Conservation (phyloP, 2,797 vertebrate genomes). For the Sebastes kiyomatsui region DNA sequence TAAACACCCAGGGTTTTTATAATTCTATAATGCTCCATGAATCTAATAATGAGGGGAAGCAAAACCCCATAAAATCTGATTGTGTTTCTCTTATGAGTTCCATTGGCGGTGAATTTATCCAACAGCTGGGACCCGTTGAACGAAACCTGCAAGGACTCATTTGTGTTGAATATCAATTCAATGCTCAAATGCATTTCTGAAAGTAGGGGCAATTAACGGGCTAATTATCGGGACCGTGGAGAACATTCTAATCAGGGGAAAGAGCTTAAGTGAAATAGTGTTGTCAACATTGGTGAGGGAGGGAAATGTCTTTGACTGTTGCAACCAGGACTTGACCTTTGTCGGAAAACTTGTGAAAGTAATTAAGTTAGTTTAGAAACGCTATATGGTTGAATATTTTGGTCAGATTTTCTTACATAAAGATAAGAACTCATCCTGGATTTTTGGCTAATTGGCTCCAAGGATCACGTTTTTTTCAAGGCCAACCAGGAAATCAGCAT, state of each 20-base stretch:
- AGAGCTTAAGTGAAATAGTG: constrained; percentile 67
- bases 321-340: constrained; percentile 52
- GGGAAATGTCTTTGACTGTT: constrained; percentile 40
- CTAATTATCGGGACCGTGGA: constrained; percentile 77
- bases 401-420: not conserved
- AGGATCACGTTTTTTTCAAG: not conserved
- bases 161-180: constrained; percentile 79
- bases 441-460: not conserved
- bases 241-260: constrained; percentile 77
- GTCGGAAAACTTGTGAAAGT: constrained; percentile 45
- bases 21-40: constrained; percentile 11
- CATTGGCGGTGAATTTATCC: constrained; percentile 48
- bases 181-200: constrained; percentile 77
- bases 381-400: not conserved
- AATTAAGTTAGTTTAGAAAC: constrained; percentile 5
- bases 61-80: constrained; percentile 48
- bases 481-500: not conserved
- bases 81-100: constrained; percentile 59
- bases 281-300: constrained; percentile 37
- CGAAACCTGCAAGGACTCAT: constrained; percentile 75
- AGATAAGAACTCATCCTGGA: not conserved
- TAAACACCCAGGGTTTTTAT: constrained; percentile 14
- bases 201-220: constrained; percentile 78
- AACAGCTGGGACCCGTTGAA: constrained; percentile 67
- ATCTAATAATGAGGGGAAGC: constrained; percentile 39